These are phyloP conservation scores for Drosophila atripex DNA, from an alignment of 2,888 invertebrate species.

Conservation along the genomic window DNA sequence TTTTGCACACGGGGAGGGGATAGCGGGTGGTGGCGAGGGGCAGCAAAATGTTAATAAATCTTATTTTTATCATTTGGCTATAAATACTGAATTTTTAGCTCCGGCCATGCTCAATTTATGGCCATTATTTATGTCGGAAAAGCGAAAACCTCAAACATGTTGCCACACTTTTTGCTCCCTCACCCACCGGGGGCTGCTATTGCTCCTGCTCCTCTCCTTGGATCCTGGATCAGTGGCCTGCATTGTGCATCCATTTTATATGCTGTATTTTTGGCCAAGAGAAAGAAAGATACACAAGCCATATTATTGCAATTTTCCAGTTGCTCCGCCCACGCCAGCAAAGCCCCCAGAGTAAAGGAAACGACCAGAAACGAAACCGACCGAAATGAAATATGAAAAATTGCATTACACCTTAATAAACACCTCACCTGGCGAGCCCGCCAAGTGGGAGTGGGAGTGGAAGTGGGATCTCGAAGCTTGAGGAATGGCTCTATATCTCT, in stretches of 20 bases:
- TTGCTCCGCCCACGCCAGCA: constrained; percentile 74
- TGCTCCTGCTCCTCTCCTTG: constrained; percentile 18
- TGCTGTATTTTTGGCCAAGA: constrained; percentile 48
- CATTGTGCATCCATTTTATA: constrained; percentile 77
- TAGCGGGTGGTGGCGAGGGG: constrained; percentile 53
- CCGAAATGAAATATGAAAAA: constrained; percentile 62
- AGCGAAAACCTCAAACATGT: constrained; percentile 81
- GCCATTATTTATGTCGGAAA: constrained; percentile 84
- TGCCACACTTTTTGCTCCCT: constrained; percentile 71
- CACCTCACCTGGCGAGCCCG: constrained; percentile 72
- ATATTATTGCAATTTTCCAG: constrained; percentile 80
- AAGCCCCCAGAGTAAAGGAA: constrained; percentile 40
- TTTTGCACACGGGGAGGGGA: constrained; percentile 33
- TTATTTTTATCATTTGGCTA: constrained; percentile 84
- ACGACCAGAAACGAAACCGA: constrained; percentile 19
- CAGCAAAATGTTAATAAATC: constrained; percentile 84
- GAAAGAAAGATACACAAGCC: constrained; percentile 71
- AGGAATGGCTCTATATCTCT: constrained; percentile 40
- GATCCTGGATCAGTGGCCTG: constrained; percentile 48
- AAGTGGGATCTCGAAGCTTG: constrained; percentile 15
- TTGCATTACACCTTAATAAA: constrained; percentile 79
- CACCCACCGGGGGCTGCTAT: not conserved
- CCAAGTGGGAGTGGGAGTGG: constrained; percentile 13
- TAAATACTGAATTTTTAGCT: constrained; percentile 84
- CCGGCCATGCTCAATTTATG: constrained; percentile 84